A percentile compares a stretch with the other conserved stretches of the same genome.
These are phyloP conservation scores for Cremastinae sp. DNA, from an alignment of 2,888 invertebrate species.

Conservation along the genomic window DNA sequence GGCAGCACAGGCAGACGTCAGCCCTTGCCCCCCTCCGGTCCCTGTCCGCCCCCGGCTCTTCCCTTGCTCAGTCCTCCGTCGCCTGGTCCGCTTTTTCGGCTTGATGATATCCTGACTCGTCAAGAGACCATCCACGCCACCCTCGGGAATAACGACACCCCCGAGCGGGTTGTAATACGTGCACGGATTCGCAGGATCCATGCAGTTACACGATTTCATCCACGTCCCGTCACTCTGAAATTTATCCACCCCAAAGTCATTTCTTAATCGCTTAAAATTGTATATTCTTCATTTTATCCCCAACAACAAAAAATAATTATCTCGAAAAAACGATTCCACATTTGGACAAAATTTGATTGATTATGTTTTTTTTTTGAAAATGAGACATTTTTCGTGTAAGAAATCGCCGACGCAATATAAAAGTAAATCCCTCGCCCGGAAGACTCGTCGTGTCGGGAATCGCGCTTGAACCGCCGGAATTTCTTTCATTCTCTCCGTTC, in stretches of 20 bases:
- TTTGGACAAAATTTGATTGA: background rate
- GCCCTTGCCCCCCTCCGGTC: slow-evolving; percentile 79
- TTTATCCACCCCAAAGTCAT: slow-evolving; percentile 64
- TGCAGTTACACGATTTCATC: slow-evolving; percentile 75
- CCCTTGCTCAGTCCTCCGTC: slow-evolving; percentile 79
- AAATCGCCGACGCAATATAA: background rate
- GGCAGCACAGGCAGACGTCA: slow-evolving; percentile 78
- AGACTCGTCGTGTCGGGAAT: slow-evolving; percentile 49
- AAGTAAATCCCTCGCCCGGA: slow-evolving; percentile 37
- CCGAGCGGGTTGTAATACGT: slow-evolving; percentile 59
- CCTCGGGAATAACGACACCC: slow-evolving; percentile 62
- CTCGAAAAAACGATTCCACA: background rate
- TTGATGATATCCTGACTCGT: slow-evolving; percentile 62
- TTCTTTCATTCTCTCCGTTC: slow-evolving; percentile 11
- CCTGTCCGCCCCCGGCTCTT: slow-evolving; percentile 79
- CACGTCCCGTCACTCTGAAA: slow-evolving; percentile 77
- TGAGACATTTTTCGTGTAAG: background rate
- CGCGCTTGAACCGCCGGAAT: slow-evolving; percentile 15
- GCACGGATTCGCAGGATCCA: slow-evolving; percentile 68
- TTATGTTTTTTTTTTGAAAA: slow-evolving; percentile 10
- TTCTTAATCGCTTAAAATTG: slow-evolving; percentile 13
- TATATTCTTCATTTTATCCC: too few species aligned
- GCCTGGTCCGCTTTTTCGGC: slow-evolving; percentile 76
- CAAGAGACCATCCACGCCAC: slow-evolving; percentile 47
- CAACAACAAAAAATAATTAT: slow-evolving; percentile 1